Evolutionary conservation across 2,113 vertebrate species (phyloP).

Genomic region (Sisor rabdophorus): DNA sequence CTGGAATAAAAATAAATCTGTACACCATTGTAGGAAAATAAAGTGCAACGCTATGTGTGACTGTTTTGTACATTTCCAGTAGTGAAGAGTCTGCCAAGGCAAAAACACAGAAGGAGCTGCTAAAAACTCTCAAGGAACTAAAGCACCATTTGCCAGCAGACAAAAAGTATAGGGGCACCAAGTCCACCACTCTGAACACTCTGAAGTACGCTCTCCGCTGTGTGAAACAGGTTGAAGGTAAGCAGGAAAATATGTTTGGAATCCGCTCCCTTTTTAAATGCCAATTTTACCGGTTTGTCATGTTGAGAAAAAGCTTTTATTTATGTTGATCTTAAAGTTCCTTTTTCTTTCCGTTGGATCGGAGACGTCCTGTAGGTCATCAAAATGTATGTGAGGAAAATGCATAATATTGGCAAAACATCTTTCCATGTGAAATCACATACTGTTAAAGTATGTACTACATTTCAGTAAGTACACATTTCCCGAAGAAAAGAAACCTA

Average conservation of each 20-base stretch:
- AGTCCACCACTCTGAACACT: constrained; percentile 78
- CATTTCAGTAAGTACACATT: no score
- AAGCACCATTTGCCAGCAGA: constrained; percentile 84
- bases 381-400: not conserved
- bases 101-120: constrained; percentile 84
- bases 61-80: constrained; percentile 60
- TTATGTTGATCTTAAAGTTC: not conserved
- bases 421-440: no score
- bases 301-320: not conserved
- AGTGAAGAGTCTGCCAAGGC: constrained; percentile 86
- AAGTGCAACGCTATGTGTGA: not conserved
- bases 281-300: not conserved
- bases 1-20: not conserved
- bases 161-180: constrained; percentile 80
- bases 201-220: constrained; percentile 88
- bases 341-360: not conserved
- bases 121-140: constrained; percentile 84
- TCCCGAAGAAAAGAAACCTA: no score
- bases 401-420: not conserved
- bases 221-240: constrained; percentile 94
- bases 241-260: not conserved
- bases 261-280: not conserved
- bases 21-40: not conserved
- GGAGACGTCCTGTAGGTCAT: not conserved
- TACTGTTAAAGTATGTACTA: no score